Base-by-base conservation (phyloP, 2,888 invertebrate species). In the Ormyrus labotus region DNA sequence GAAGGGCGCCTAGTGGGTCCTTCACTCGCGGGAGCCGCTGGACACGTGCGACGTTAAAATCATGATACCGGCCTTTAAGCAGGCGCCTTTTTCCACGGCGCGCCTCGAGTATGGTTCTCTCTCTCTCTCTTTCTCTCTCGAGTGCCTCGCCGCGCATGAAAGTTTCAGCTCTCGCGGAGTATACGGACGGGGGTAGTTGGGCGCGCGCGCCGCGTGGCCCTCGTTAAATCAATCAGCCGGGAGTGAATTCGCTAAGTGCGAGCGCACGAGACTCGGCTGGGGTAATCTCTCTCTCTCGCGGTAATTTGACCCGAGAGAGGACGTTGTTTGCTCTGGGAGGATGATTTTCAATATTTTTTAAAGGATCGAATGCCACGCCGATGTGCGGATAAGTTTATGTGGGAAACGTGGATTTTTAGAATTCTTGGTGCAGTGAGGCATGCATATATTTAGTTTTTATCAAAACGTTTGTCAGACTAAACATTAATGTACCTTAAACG, bases 21-120 rank as follows among this genome's bases (percentile, higher is more conserved):
- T 88, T 87, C 87, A 82, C 87, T 89, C 87, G 88, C 85, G 83
- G 83, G 84, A 84, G 76, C 84, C 72, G 85, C 80, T 81, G 81
- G 87, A 85, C 90, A 90, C 90, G 90, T 90, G 90, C 89, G 83
- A 87, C 85, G 85, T 87, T 89, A 88, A 90, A 89, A 90, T 90
- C 90, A 89, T 89, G 89, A 90, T 90, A 89, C 87, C 84, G 86
- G 19, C 19, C 19, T 19, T 19, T 87, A 87, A 85, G 84, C 84
- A 87, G 85, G 85, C 85, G 84, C 84, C 82, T 84, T 86, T 87
- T 87, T 89, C 88, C 88, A 88, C 86, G 82, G 50, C n/a, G 19
- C 19, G n/a, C 57, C 65, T 78, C 80, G 84, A 10, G n/a, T n/a
- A 57, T 6, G 6, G 9, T 2, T 61, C 61, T 19, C 61, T 34